Evolutionary conservation across 2,888 invertebrate genomes (phyloP), one percentile per base, ranked within the genome.

Genomic region (Xanthorhoe designata): DNA sequence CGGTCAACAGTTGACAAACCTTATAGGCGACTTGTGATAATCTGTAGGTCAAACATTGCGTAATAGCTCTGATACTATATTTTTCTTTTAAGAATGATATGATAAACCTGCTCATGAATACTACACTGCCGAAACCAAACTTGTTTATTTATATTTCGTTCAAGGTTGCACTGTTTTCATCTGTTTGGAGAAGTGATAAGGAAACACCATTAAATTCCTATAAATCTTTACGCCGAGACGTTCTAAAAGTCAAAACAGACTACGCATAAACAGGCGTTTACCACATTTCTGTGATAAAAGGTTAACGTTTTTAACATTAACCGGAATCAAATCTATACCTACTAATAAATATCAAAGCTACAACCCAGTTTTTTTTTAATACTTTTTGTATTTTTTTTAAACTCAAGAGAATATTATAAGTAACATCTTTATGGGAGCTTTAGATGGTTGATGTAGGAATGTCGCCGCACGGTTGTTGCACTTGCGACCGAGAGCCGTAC

Each of bases 191-290:
- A 24, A 52, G 32, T 51, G 8, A 42, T 51, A 51, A 38, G 50
- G 38, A 54, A 65, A 38, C 51, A 49, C 32, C 47, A 52, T 65
- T 18, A 52, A 61, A 65, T 47, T 15, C 35, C 38, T 9, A 38
- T 58, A 61, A 57, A 61, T 53, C 13, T 45, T 35, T 35, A 50
- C 50, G 24, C 15, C 24, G 2, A 24, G 24, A n/a, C 10, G 32
- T 32, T 61, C 45, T 60, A 56, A 50, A 61, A 56, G 50, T 63
- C 42, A 45, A 50, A 66, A 66, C 55, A 62, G 54, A 62, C 52
- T 38, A 2, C 19, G 56, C 54, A 61, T 54, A 57, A 49, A 57
- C 38, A 42, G 29, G 10, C 13, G 32, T 32, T 7, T 6, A 32
- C 7, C 32, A 32, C 32, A 32, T 32, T 18, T 19, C 18, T 29